A percentile compares a stretch with the other conserved stretches of the same genome.
These are phyloP conservation scores for Euwallacea fornicatus DNA, from an alignment of 1,140 invertebrate species.

Conservation along the genomic window DNA sequence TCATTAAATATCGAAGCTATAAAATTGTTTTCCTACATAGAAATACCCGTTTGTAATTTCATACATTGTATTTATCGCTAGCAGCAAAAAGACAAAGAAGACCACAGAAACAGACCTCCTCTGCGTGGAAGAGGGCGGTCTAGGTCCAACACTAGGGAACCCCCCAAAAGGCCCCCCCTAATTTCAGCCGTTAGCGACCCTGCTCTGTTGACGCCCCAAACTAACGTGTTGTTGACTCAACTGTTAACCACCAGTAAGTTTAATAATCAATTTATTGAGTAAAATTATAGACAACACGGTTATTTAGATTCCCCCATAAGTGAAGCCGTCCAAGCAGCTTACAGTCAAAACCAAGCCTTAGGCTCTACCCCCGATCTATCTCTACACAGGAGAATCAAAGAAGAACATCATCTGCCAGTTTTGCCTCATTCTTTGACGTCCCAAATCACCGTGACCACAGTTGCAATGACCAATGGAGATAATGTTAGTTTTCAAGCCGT, in stretches of 20 bases:
- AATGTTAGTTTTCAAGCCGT: slow-evolving; percentile 41
- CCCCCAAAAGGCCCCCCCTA: slow-evolving; percentile 56
- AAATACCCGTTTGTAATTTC: no score
- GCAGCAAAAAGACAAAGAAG: slow-evolving; percentile 42
- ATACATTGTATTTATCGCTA: no score
- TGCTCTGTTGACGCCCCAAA: slow-evolving; percentile 56
- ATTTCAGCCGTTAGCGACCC: slow-evolving; percentile 62
- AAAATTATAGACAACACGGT: not conserved
- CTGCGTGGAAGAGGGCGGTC: slow-evolving; percentile 43
- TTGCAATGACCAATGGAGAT: slow-evolving; percentile 47
- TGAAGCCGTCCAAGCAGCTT: slow-evolving; percentile 6
- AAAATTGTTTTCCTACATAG: no score
- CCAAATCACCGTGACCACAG: slow-evolving; percentile 50
- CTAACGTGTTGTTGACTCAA: slow-evolving; percentile 66
- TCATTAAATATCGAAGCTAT: no score
- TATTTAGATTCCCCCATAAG: not conserved
- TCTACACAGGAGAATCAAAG: slow-evolving; percentile 39
- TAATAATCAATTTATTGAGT: not conserved
- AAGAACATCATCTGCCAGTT: slow-evolving; percentile 32
- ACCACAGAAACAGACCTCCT: not conserved
- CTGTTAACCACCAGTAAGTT: slow-evolving; percentile 58
- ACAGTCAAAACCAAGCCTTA: not conserved
- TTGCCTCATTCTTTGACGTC: slow-evolving; percentile 50
- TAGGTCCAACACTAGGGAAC: slow-evolving; percentile 50
- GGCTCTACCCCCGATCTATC: not conserved